phyloP scores from a whole-genome alignment of 2,113 vertebrate species.

The Sakesphorus luctuosus region DNA sequence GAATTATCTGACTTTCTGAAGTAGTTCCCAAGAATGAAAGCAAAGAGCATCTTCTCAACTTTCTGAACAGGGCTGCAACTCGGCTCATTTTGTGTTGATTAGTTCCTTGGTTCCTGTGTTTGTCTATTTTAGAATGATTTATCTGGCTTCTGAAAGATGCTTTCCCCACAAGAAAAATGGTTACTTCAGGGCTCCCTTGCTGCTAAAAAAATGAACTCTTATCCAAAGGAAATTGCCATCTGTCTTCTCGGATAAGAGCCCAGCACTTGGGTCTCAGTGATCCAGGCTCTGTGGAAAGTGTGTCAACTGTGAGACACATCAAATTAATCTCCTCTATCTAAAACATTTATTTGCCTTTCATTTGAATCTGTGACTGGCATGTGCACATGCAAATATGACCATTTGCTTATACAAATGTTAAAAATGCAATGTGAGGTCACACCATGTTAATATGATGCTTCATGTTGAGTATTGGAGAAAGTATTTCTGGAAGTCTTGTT shows the following conservation, averaged over 20 bases:
- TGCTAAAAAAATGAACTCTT: conserved; percentile 46
- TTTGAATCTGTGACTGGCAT: conserved; percentile 7
- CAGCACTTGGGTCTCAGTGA: not conserved
- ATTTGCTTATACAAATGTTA: conserved; percentile 14
- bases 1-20: not conserved
- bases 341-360: conserved; percentile 51
- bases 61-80: not conserved
- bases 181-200: conserved; percentile 34
- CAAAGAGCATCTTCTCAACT: not conserved
- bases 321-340: conserved; percentile 46
- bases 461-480: not conserved
- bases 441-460: not conserved
- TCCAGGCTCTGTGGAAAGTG: not conserved
- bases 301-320: not conserved
- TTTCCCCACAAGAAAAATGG: conserved; percentile 55
- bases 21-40: not conserved
- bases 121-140: conserved; percentile 54
- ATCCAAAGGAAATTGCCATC: conserved; percentile 54
- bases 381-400: not conserved
- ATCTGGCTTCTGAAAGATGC: conserved; percentile 46
- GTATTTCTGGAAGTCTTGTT: not conserved
- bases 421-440: not conserved
- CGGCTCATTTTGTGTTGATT: conserved; percentile 25
- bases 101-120: conserved; percentile 16
- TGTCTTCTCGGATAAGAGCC: conserved; percentile 54